phyloP scores from a whole-genome alignment of 2,888 invertebrate genomes.

The Hypsopygia costalis region DNA sequence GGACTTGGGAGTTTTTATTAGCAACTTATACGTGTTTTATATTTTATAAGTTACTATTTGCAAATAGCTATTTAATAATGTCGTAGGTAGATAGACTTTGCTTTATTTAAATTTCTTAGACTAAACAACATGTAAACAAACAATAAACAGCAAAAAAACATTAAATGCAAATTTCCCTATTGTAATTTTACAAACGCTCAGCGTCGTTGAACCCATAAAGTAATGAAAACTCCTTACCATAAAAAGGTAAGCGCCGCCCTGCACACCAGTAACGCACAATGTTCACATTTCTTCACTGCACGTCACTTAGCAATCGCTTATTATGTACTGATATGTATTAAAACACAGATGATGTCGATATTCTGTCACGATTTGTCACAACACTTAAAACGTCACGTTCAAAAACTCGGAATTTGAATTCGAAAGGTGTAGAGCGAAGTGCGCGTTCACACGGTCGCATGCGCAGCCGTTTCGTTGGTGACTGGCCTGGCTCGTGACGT shows the following conservation, averaged over 20 bases:
- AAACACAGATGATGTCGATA: slow-evolving; percentile 38
- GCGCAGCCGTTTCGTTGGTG: slow-evolving; percentile 47
- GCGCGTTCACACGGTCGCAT: slow-evolving; percentile 43
- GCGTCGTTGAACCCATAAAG: slow-evolving; percentile 36
- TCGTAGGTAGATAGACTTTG: too few relatives aligned
- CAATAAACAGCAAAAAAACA: neutral
- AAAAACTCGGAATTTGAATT: slow-evolving; percentile 36
- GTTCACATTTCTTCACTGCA: slow-evolving; percentile 58
- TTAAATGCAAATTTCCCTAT: slow-evolving; percentile 5
- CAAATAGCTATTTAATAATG: too few relatives aligned
- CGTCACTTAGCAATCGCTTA: slow-evolving; percentile 32
- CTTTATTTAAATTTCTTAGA: too few relatives aligned
- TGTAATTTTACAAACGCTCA: slow-evolving; percentile 18
- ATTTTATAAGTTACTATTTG: too few relatives aligned
- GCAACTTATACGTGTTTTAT: too few relatives aligned
- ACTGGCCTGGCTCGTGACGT: slow-evolving; percentile 48
- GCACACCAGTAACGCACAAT: slow-evolving; percentile 42
- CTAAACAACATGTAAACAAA: too few relatives aligned
- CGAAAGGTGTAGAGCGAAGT: slow-evolving; percentile 28
- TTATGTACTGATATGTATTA: slow-evolving; percentile 21
- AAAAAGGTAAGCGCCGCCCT: slow-evolving; percentile 51
- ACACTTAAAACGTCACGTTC: slow-evolving; percentile 46
- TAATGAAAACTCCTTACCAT: slow-evolving; percentile 53
- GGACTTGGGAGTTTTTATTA: too few relatives aligned
- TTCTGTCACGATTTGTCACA: slow-evolving; percentile 40